Evolutionary conservation across 1,140 invertebrate species (phyloP), one percentile per base, ranked within the genome.

Genomic region (Magallana angulata): DNA sequence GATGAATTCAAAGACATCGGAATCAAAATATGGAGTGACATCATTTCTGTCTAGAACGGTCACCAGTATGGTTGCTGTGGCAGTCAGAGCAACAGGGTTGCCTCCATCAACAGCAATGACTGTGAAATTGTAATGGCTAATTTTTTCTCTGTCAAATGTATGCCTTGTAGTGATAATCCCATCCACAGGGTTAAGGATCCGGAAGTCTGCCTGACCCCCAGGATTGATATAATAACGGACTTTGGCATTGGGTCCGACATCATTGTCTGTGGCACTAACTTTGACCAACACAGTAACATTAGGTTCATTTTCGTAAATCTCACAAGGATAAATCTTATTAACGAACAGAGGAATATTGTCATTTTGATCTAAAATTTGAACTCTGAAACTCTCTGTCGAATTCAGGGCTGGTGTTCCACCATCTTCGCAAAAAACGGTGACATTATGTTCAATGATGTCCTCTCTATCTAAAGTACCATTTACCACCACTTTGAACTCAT

Each of bases 1-100:
- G 94, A 99, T 98, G 98, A 96, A 93, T 97, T 98, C 0, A 99
- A 96, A 84, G 98, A 94, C 36, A 99, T 95, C 92, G 98, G 97
- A 0, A 98, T 98, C 0, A 98, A 99, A 94, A 9, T 96, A 95
- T 0, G 98, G 98, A 7, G 97, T 96, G 94, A 99, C 99, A 96
- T 99, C 98, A 94, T 99, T 99, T 16, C 97, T 97, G 94, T 99
- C 98, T 0, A 85, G 56, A 24, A 94, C 87, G 12, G n/a, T 85
- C 11, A 93, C 85, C 18, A 86, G 90, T 8, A 93, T 91, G 1
- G 82, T 84, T 8, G 92, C 89, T 1, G 89, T 95, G 98, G 99
- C 98, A 0, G 97, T 98, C 48, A 64, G 80, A 11, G 97, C 96
- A 0, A 97, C 82, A 14, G 84, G 84, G 7, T 57, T 58, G 11